phyloP scores from a whole-genome alignment of 2,888 invertebrate species.

The Subacronicta megacephala region DNA sequence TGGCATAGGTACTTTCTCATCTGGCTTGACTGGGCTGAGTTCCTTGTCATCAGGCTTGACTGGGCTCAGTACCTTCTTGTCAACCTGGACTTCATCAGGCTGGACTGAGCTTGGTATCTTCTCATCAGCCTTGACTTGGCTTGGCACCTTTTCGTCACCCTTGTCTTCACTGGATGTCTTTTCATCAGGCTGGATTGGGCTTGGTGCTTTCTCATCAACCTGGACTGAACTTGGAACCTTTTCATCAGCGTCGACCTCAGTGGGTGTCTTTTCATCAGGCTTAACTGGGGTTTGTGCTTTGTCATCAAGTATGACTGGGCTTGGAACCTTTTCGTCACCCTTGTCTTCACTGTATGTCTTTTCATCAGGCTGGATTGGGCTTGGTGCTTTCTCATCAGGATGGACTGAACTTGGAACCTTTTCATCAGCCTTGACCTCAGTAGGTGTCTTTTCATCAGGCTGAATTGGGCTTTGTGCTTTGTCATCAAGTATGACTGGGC shows the following conservation, averaged over 20 bases:
- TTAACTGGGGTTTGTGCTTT: background rate
- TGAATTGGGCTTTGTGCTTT: conserved; percentile 27
- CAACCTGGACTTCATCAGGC: background rate
- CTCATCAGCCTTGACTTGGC: background rate
- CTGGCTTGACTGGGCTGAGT: conserved; percentile 10
- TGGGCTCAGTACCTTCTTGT: background rate
- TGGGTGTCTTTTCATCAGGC: background rate
- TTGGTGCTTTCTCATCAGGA: conserved; percentile 12
- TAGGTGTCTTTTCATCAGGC: conserved; percentile 15
- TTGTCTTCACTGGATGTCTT: background rate
- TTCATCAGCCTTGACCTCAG: conserved; percentile 3
- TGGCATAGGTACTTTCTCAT: background rate
- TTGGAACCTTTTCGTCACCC: conserved; percentile 38
- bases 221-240: background rate
- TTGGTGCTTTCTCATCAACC: background rate
- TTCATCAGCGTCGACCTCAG: background rate
- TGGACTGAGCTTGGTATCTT: background rate
- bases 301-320: conserved; percentile 12
- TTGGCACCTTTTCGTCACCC: background rate
- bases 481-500: conserved; percentile 10
- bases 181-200: background rate
- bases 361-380: conserved; percentile 11
- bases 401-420: conserved; percentile 17
- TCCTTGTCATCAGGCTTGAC: conserved; percentile 1
- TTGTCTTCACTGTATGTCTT: too few species aligned